Conservation (phyloP, 2,888 invertebrate genomes). For the Cacoxenus indagator region DNA sequence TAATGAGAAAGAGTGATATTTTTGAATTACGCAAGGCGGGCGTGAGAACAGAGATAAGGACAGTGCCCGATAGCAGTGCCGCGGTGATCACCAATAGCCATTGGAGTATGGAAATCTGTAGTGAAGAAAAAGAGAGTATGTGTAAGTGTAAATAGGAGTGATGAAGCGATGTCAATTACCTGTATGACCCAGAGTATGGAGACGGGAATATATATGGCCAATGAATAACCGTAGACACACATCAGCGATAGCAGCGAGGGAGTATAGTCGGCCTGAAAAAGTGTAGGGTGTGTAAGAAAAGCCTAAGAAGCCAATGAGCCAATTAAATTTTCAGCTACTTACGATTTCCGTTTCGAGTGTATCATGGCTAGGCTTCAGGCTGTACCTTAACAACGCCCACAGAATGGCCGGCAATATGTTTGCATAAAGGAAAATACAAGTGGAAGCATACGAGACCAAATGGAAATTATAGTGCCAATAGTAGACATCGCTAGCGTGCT, state of each 20-base stretch:
- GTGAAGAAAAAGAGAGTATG: constrained; percentile 33
- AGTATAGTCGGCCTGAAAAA: constrained; percentile 72
- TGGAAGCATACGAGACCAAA: constrained; percentile 90
- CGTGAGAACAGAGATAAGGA: constrained; percentile 85
- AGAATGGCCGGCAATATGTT: constrained; percentile 86
- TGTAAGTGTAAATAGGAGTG: constrained; percentile 34
- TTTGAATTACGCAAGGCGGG: constrained; percentile 80
- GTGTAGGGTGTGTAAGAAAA: constrained; percentile 32
- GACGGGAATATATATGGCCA: constrained; percentile 94
- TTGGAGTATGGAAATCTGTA: constrained; percentile 80
- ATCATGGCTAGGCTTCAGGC: constrained; percentile 72
- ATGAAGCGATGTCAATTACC: constrained; percentile 61
- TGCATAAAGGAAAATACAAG: constrained; percentile 89
- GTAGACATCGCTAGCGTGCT: constrained; percentile 77
- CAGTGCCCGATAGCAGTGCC: constrained; percentile 86
- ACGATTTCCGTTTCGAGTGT: constrained; percentile 79
- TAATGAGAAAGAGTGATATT: constrained; percentile 76
- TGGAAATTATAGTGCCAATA: constrained; percentile 96
- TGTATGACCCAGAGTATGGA: constrained; percentile 93
- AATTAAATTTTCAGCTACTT: constrained; percentile 34
- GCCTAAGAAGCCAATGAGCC: not conserved
- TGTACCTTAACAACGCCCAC: constrained; percentile 90
- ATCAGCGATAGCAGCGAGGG: constrained; percentile 87
- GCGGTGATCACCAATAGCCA: constrained; percentile 89
- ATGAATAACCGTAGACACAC: constrained; percentile 95